Evolutionary conservation across 2,888 invertebrate genomes (phyloP), one percentile per base, ranked within the genome.

Genomic region (Tillus elongatus): DNA sequence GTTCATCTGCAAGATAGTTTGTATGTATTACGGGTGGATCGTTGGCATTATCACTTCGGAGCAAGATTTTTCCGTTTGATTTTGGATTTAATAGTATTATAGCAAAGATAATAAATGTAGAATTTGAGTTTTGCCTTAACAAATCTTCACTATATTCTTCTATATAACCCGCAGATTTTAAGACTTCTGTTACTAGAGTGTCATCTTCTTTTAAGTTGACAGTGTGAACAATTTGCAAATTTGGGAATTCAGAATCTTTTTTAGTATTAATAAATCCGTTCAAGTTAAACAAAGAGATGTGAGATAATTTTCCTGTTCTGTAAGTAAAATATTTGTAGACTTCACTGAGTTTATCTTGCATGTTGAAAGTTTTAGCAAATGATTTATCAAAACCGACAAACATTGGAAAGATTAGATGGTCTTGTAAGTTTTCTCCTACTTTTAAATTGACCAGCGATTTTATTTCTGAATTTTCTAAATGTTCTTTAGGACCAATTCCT

Each of bases 21-120:
- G 79, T 66, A 47, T 74, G 65, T 30, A 83, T 75, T 13, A 68
- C 49, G 0, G 82, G 81, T 35, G 71, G 63, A 3, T 76, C 73
- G 14, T 63, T 56, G 0, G 79, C 77, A 55, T 81, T 58, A 1
- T 57, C 60, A 1, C 73, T 72, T 28, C 58, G 57, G 9, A 84
- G 57, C 38, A 66, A 61, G 2, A 84, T 53, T 39, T 56, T 56
- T n/a, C 79, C 78, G 30, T 64, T 66, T 1, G 74, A 74, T 56
- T 70, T 68, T 0, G 73, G 73, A 28, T 53, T 54, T 2, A 54
- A 35, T 6, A 58, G n/a, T 3, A 43, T 41, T n/a, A 49, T 41
- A 12, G 35, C 6, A 2, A 55, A 30, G 4, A 13, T 28, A 3
- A 52, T 2, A 3, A 39, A 28, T 3, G 43, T 35, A 8, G 35